Conservation (phyloP, 2,888 invertebrate species). For the Ochropleura leucogaster region DNA sequence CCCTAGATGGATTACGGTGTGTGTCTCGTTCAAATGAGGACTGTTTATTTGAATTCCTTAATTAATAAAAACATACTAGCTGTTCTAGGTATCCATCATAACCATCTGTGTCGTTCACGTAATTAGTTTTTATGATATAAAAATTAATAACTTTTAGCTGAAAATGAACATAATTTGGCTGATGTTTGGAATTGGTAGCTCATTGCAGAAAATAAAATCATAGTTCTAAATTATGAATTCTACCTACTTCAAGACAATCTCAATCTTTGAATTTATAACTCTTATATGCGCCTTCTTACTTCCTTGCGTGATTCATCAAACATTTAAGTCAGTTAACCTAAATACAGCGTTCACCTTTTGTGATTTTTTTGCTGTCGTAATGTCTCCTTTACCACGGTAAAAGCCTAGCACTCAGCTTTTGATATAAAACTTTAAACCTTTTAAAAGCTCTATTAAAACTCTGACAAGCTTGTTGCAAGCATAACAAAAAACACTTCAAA, state of each 20-base stretch:
- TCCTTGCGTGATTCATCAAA: background rate
- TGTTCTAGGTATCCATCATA: background rate
- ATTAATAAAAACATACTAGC: constrained; percentile 47
- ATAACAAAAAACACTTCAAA: no score
- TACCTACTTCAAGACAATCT: background rate
- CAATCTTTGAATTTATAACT: background rate
- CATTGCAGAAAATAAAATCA: background rate
- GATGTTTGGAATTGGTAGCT: background rate
- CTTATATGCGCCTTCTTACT: background rate
- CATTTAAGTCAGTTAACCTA: constrained; percentile 26
- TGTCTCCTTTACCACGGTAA: constrained; percentile 7
- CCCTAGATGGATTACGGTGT: constrained; percentile 60
- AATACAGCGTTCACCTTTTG: background rate
- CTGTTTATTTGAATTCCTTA: constrained; percentile 53
- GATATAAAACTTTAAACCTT: constrained; percentile 31
- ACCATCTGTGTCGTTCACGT: background rate
- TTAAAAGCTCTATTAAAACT: constrained; percentile 57
- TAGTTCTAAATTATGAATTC: background rate
- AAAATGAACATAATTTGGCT: background rate
- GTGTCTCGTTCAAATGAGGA: constrained; percentile 49
- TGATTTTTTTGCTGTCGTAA: background rate
- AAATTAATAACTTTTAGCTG: no score
- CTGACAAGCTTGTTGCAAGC: background rate
- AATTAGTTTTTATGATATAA: background rate
- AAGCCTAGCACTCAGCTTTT: constrained; percentile 16